A percentile compares a stretch with the other conserved stretches of the same genome.
Evolutionary conservation across 2,113 vertebrate species (phyloP).

Genomic region (Canis aureus): DNA sequence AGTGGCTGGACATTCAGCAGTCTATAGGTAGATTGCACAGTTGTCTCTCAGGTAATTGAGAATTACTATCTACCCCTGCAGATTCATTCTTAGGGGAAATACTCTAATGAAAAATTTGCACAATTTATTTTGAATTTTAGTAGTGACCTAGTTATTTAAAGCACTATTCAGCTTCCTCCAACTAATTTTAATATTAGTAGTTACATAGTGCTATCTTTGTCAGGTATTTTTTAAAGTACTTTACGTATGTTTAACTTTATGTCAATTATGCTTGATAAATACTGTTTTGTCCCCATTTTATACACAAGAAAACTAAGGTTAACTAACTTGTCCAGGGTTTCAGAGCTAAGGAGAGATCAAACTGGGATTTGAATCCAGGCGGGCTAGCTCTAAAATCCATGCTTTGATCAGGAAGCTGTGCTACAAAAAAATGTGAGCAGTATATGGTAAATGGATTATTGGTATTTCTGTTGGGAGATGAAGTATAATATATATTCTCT

Average conservation of each 20-base stretch:
- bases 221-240: slow-evolving; percentile 1
- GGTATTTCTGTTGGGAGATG: background rate
- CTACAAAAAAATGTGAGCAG: background rate
- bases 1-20: background rate
- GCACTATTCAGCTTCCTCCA: background rate
- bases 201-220: background rate
- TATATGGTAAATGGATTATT: background rate
- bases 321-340: slow-evolving; percentile 14
- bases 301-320: slow-evolving; percentile 1
- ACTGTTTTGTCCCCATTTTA: slow-evolving; percentile 42
- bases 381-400: background rate
- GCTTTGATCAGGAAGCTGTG: background rate
- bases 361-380: background rate
- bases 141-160: slow-evolving; percentile 27
- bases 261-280: slow-evolving; percentile 25
- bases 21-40: background rate
- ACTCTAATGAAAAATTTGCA: background rate
- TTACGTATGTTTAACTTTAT: slow-evolving; percentile 25
- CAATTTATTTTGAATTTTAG: slow-evolving; percentile 1
- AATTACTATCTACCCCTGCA: background rate
- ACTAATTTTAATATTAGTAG: slow-evolving; percentile 2
- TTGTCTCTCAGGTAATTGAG: background rate
- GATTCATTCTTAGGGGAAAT: background rate
- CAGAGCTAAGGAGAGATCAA: background rate
- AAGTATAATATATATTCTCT: background rate